Base-by-base conservation (phyloP, 2,797 vertebrate genomes). In the Limnodromus scolopaceus region DNA sequence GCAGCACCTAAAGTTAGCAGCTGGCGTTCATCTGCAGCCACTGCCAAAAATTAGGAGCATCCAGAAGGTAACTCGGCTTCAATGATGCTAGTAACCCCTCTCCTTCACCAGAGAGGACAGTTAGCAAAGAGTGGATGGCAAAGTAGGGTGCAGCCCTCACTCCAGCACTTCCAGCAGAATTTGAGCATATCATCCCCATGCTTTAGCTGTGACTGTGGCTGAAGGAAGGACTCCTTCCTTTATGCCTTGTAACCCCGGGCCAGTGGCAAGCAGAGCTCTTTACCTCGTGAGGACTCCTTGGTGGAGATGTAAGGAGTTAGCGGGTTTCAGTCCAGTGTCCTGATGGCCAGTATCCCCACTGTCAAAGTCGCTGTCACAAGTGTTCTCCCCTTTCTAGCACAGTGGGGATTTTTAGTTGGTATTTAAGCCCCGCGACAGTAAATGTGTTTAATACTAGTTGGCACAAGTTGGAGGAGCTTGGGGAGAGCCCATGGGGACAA, bases 151-250 rank as follows among this genome's bases (percentile, higher is more conserved):
- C 58, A 27, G 24, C 25, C 9, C 41, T 88, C 46, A 27, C 36
- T 53, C 28, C 86, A 92, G n/a, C 55, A 55, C 72, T 65, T 38
- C 55, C 68, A 68, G 61, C n/a, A 53, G 36, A 70, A 49, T 84
- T 38, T 38, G 54, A 54, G 24, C 71, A 38, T 63, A 83, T 77
- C 2, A 0, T 8, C 8, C 15, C 20, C 0, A 1, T 48, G 60
- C 55, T 70, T 84, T 51, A 71, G 30, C 70, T 93, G 51, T 63
- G 66, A 34, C 43, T 36, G 9, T 41, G 19, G 13, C 46, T 24
- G 46, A 48, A 48, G 46, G 46, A 48, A 48, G 46, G 46, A 48
- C 38, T 93, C 36, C 20, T 64, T 86, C 74, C 43, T 79, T 79
- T 66, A 16, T 2, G 1, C 23, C n/a, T 81, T 82, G 32, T 69